phyloP scores from a whole-genome alignment of 1,140 invertebrate species.

The Microplitis mediator region DNA sequence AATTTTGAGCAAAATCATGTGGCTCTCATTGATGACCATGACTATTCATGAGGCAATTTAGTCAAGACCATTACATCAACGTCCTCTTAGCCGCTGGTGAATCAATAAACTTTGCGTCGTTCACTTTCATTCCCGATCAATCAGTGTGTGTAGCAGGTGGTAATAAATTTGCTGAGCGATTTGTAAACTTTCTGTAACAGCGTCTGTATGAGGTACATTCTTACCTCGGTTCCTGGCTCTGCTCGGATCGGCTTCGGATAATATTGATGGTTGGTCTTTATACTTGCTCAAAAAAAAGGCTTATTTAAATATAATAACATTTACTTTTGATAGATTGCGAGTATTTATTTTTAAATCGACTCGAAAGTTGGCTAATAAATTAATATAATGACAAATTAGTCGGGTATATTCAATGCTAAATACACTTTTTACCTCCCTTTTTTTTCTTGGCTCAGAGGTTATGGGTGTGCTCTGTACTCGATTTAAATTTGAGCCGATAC shows the following conservation, averaged over 20 bases:
- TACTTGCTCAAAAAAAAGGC: no score
- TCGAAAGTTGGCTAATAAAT: no score
- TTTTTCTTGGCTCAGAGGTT: no score
- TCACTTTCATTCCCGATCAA: constrained; percentile 22
- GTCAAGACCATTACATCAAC: constrained; percentile 18
- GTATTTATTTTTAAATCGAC: no score
- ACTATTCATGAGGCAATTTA: constrained; percentile 31
- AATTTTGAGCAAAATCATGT: constrained; percentile 15
- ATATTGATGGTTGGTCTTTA: no score
- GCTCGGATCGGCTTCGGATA: not conserved
- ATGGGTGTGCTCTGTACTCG: no score
- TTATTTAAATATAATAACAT: no score
- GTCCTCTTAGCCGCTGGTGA: constrained; percentile 27
- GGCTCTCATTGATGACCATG: constrained; percentile 22
- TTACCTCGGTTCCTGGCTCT: not conserved
- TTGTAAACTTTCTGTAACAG: constrained; percentile 1
- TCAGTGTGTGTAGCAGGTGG: constrained; percentile 12
- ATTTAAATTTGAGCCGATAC: no score
- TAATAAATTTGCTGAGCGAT: constrained; percentile 5
- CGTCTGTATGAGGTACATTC: not conserved
- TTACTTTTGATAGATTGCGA: no score
- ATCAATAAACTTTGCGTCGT: constrained; percentile 28
- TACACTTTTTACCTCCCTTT: no score
- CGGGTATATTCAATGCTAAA: no score
- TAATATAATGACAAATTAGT: no score